These are phyloP conservation scores for Myoxocephalus aenaeus DNA, from an alignment of 2,797 vertebrate genomes.

Conservation along the genomic window DNA sequence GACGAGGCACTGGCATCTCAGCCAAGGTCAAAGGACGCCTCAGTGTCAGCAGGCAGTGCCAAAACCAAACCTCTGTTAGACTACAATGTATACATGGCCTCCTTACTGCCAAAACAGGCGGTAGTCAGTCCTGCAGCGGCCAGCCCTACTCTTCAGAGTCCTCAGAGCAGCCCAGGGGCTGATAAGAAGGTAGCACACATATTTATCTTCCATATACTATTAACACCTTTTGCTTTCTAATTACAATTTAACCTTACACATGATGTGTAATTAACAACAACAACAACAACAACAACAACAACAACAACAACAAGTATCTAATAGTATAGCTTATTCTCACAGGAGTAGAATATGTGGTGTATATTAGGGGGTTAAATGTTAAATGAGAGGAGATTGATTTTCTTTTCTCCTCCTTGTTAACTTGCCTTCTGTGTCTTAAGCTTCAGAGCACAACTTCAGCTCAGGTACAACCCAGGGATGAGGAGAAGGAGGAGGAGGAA, in stretches of 20 bases:
- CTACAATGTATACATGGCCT: conserved; percentile 92
- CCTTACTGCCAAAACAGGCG: conserved; percentile 85
- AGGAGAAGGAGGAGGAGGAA: conserved; percentile 82
- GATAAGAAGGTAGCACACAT: conserved; percentile 89
- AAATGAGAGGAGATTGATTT: background rate
- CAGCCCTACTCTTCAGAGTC: conserved; percentile 86
- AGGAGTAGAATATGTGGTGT: background rate
- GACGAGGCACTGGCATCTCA: conserved; percentile 88
- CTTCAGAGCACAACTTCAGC: conserved; percentile 76
- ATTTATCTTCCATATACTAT: background rate
- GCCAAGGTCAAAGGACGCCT: conserved; percentile 86
- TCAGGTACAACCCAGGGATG: conserved; percentile 61
- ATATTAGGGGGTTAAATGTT: background rate
- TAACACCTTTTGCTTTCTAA: background rate
- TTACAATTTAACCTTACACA: background rate
- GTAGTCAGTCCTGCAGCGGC: conserved; percentile 74
- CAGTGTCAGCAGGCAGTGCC: conserved; percentile 53
- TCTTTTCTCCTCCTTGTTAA: background rate
- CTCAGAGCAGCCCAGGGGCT: conserved; percentile 91
- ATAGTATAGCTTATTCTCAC: background rate
- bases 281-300: background rate
- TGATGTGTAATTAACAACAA: background rate
- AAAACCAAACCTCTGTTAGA: conserved; percentile 89
- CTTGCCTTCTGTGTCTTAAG: conserved; percentile 65
- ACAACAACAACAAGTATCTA: background rate